Conservation (phyloP, 1,140 invertebrate genomes). For the Palaemon carinicauda region DNA sequence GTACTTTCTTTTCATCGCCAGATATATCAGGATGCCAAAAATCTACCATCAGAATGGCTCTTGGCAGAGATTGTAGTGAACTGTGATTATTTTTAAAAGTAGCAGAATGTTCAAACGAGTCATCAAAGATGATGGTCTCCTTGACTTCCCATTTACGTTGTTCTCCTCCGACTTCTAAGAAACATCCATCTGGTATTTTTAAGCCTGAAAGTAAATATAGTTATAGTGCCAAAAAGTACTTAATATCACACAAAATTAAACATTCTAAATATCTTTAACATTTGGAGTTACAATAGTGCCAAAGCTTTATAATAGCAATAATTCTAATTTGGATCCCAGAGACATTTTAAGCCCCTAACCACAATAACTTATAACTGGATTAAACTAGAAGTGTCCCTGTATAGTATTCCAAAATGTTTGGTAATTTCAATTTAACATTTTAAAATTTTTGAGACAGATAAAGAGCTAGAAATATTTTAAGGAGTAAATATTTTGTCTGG, state of each 20-base stretch:
- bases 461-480: too few relatives aligned
- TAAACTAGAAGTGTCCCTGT: too few relatives aligned
- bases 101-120: slow-evolving; percentile 47
- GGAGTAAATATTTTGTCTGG: too few relatives aligned
- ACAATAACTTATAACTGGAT: too few relatives aligned
- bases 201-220: slow-evolving; percentile 9
- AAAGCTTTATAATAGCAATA: too few relatives aligned
- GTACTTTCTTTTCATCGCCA: slow-evolving; percentile 8
- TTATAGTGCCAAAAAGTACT: neutral
- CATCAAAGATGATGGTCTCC: slow-evolving; percentile 38
- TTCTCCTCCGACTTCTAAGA: slow-evolving; percentile 37
- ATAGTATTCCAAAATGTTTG: too few relatives aligned
- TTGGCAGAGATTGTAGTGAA: neutral
- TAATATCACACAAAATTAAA: too few relatives aligned
- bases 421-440: too few relatives aligned
- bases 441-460: too few relatives aligned
- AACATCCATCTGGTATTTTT: slow-evolving; percentile 30
- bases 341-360: too few relatives aligned
- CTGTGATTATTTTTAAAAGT: neutral
- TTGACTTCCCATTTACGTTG: slow-evolving; percentile 21
- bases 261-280: neutral
- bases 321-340: too few relatives aligned
- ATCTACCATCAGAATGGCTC: slow-evolving; percentile 34
- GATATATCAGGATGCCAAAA: slow-evolving; percentile 46
- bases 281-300: neutral